Evolutionary conservation across 2,888 invertebrate species (phyloP).

Genomic region (Megalurothrips usitatus): DNA sequence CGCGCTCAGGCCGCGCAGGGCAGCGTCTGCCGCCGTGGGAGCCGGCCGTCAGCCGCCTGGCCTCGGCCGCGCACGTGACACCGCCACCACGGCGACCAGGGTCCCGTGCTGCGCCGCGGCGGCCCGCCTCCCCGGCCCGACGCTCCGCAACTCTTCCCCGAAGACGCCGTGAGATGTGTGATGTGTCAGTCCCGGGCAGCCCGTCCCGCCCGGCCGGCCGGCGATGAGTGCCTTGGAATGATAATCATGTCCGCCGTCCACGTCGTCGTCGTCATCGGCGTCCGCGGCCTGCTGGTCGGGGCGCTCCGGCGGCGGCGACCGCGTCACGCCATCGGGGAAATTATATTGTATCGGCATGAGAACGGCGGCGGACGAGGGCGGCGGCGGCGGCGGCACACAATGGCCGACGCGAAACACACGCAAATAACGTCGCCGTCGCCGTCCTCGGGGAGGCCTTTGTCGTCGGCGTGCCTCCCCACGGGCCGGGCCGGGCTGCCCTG

Average conservation of each 20-base stretch:
- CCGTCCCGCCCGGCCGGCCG: background rate
- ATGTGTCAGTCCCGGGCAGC: too few relatives aligned
- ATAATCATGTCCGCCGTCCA: background rate
- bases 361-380: background rate
- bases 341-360: background rate
- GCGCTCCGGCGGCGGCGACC: background rate
- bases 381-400: background rate
- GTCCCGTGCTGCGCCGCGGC: too few relatives aligned
- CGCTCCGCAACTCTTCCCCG: background rate
- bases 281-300: background rate
- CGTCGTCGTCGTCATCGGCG: background rate
- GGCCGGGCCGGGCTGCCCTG: too few relatives aligned
- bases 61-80: too few relatives aligned
- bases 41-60: too few relatives aligned
- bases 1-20: background rate
- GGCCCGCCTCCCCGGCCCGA: background rate
- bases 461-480: too few relatives aligned
- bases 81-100: too few relatives aligned
- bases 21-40: too few relatives aligned
- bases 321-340: background rate
- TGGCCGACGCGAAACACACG: background rate
- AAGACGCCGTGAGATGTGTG: background rate
- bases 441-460: too few relatives aligned
- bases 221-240: background rate
- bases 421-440: too few relatives aligned